These are phyloP conservation scores for Propithecus perrieri DNA, from an alignment of 2,797 vertebrate species.

Conservation along the genomic window DNA sequence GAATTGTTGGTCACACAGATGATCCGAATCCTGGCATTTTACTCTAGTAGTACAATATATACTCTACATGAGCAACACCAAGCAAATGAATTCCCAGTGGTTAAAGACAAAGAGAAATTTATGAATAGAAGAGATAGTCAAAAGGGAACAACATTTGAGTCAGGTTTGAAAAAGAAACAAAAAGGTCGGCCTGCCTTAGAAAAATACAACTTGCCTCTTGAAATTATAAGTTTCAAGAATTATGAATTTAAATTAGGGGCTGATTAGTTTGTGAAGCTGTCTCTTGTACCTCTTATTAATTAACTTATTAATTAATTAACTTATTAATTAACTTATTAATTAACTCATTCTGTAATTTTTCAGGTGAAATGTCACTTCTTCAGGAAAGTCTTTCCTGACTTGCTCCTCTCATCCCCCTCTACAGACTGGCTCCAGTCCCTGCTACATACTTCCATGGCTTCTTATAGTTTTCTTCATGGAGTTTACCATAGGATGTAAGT, in stretches of 20 bases:
- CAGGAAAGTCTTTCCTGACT: not conserved
- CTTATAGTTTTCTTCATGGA: not conserved
- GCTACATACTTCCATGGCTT: not conserved
- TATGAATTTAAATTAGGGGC: not conserved
- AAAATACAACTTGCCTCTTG: not conserved
- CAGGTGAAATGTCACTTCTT: constrained; percentile 18
- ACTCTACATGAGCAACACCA: not conserved
- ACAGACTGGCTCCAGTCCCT: not conserved
- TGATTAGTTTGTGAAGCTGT: not conserved
- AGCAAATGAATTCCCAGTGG: not conserved
- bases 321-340: no score
- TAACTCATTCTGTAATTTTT: not conserved
- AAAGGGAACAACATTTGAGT: not conserved
- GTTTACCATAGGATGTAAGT: not conserved
- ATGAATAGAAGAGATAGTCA: not conserved
- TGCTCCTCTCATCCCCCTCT: not conserved
- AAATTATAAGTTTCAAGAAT: constrained; percentile 6
- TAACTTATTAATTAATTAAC: no score
- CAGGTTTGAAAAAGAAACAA: not conserved
- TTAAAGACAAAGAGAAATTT: constrained; percentile 24
- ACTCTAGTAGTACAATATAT: not conserved
- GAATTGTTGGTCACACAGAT: not conserved
- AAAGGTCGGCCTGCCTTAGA: not conserved
- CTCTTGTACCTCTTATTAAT: not conserved
- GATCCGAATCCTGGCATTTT: not conserved